Base-by-base conservation (phyloP, 2,888 invertebrate genomes). In the Synanthedon formicaeformis region DNA sequence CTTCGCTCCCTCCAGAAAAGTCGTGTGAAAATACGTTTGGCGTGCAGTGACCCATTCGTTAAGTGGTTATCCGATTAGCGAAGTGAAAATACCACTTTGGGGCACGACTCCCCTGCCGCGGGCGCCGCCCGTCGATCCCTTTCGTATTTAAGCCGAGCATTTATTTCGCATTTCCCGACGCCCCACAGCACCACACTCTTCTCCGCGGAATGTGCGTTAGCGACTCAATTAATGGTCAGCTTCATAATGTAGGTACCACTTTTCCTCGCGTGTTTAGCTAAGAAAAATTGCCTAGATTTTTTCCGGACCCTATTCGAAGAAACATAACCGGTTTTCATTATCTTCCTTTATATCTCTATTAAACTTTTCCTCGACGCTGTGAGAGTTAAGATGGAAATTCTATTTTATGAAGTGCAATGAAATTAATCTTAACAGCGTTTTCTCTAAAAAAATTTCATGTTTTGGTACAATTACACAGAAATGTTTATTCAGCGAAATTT, bases 11-110 rank as follows among this genome's bases (percentile, higher is more conserved):
- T 79, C 66, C 69, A 78, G 75, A 75, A 80, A 83, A 84, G 81
- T 82, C 84, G 84, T 86, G 86, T 83, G 86, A 87, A 87, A 87
- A 85, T 86, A 86, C 85, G 86, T 84, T 84, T 79, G 85, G 81
- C 83, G 84, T 79, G 86, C 87, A 83, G 81, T 87, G 86, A 87
- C 81, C 88, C 87, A 87, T 87, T 87, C 86, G 87, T 85, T 83
- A 86, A 87, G 87, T 85, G 87, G 86, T 89, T 88, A 88, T 89
- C 89, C 89, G 89, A 89, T 89, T 89, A 89, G 88, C 82, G 86
- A 88, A 88, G 88, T 88, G 88, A 88, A 88, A 88, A 89, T 85
- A 88, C 88, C 88, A 88, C 88, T 89, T 88, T 88, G 71, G 87
- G 85, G 87, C 80, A 81, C 78, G 78, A 78, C 76, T 72, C 82